Base-by-base conservation (phyloP, 1,140 invertebrate genomes). In the Drosophila pruinosa region DNA sequence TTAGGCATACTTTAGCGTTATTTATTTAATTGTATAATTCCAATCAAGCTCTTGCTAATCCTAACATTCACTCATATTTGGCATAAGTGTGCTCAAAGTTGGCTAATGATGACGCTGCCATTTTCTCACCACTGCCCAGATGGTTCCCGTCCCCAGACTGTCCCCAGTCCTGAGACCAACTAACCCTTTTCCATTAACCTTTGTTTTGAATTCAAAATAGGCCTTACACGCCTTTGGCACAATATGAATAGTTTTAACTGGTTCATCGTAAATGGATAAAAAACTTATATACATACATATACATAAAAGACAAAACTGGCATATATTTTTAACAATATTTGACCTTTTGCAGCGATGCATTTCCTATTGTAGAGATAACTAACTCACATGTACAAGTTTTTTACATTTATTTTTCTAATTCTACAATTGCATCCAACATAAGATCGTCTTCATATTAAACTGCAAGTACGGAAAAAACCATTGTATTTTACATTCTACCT, bases 381-480 rank as follows among this genome's bases (percentile, higher is more conserved):
- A 86, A 85, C 81, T 77, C 77, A 81, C 68, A 71, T 88, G 82
- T 86, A 88, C 82, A 88, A 88, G 82, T 88, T 88, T 86, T 80
- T 86, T 88, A 88, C 81, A 88, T 88, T 88, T 88, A 88, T 88
- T 88, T 88, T 88, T 88, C 64, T 88, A 88, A 82, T 75, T 75
- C 78, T 78, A 85, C 65, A 88, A 85, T 54, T 31, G 43, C 65
- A 68, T 75, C 65, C 62, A 70, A 63, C 59, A 71, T 54, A 48
- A 67, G 69, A 88, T 64, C 74, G 64, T 68, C 61, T 67, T 72
- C 45, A 76, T 62, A 86, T 88, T 81, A 86, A 86, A 88, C 72
- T 75, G 82, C 82, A 81, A 88, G 63, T 81, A 82, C 41, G 58
- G 45, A 57, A 59, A 79, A 34, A 73, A 53, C 38, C 22, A 41